These are phyloP conservation scores for Drosophila lini DNA, from an alignment of 1,140 invertebrate genomes.

Conservation along the genomic window DNA sequence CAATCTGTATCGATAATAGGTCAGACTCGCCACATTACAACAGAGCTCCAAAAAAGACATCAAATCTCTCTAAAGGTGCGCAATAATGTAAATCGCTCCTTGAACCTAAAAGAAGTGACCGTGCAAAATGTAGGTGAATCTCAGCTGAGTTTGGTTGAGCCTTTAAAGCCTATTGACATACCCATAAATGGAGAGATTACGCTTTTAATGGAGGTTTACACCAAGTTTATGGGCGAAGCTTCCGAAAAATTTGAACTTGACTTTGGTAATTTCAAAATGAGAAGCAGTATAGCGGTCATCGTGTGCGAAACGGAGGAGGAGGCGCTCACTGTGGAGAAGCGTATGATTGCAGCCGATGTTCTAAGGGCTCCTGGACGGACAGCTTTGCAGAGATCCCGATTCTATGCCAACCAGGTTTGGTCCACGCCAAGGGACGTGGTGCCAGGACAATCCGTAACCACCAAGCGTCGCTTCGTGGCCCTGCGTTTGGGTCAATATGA, in stretches of 20 bases:
- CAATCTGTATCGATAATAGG: conserved; percentile 84
- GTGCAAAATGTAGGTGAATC: conserved; percentile 68
- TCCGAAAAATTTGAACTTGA: conserved; percentile 86
- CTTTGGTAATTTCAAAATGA: conserved; percentile 85
- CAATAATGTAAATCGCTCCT: conserved; percentile 78
- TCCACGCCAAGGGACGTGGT: conserved; percentile 76
- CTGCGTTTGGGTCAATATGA: conserved; percentile 85
- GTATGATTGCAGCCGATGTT: conserved; percentile 34
- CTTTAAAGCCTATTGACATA: conserved; percentile 1
- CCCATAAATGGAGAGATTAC: not conserved
- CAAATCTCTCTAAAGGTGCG: conserved; percentile 65
- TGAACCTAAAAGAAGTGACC: conserved; percentile 66
- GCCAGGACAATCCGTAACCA: conserved; percentile 86
- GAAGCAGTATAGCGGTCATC: conserved; percentile 29
- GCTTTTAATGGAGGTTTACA: conserved; percentile 56
- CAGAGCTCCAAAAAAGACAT: conserved; percentile 79
- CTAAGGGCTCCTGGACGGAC: conserved; percentile 20
- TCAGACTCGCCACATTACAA: conserved; percentile 77
- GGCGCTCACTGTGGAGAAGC: conserved; percentile 29
- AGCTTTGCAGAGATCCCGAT: conserved; percentile 43
- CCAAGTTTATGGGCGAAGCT: conserved; percentile 86
- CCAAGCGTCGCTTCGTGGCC: conserved; percentile 82
- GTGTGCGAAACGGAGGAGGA: conserved; percentile 27
- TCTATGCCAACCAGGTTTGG: conserved; percentile 76
- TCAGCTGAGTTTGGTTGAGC: conserved; percentile 75